Evolutionary conservation across 2,797 vertebrate species (phyloP).

Genomic region (Tokudaia muenninki): DNA sequence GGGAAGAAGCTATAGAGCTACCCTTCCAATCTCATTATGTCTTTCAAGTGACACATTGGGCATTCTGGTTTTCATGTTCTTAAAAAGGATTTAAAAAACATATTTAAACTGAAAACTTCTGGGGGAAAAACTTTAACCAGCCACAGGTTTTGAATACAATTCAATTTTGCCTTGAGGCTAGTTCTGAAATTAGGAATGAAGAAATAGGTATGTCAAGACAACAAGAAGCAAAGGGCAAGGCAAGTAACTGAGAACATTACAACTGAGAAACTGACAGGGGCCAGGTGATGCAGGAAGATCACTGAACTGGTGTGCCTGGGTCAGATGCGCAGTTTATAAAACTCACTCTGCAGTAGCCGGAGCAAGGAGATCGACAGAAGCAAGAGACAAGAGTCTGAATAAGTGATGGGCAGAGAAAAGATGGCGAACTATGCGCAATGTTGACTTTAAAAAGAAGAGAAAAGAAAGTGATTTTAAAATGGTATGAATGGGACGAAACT

Average conservation of each 20-base stretch:
- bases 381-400: not conserved
- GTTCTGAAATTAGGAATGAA: not conserved
- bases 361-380: not conserved
- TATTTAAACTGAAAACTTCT: constrained; percentile 19
- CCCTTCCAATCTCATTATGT: not conserved
- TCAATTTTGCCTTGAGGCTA: constrained; percentile 11
- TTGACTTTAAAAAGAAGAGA: not conserved
- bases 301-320: not conserved
- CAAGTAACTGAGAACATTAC: not conserved
- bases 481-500: not conserved
- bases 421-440: not conserved
- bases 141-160: not conserved
- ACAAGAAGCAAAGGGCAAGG: not conserved
- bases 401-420: not conserved
- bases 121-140: constrained; percentile 16
- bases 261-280: not conserved
- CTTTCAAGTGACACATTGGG: constrained; percentile 31
- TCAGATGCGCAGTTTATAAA: constrained; percentile 8
- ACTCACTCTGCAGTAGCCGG: not conserved
- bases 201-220: not conserved
- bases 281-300: not conserved
- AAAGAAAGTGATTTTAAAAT: constrained; percentile 14
- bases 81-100: not conserved
- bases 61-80: constrained; percentile 21
- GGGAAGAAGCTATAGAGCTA: not conserved